Conservation (phyloP, 2,113 vertebrate genomes). For the Cololabis saira region DNA sequence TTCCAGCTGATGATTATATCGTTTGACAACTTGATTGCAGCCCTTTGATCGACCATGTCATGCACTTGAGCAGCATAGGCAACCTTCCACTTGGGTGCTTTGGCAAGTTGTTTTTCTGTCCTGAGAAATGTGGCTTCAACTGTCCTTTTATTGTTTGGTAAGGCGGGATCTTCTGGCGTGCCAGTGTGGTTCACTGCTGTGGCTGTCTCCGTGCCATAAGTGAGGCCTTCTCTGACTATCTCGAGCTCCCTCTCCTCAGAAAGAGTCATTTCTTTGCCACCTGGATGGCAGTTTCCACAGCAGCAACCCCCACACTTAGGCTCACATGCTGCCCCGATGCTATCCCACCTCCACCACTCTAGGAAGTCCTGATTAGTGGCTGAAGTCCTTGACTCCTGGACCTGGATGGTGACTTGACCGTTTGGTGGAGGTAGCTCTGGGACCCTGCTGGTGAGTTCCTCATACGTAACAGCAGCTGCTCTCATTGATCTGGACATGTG, state of each 20-base stretch:
- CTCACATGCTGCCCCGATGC: neutral
- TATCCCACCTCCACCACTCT: neutral
- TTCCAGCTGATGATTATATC: no score
- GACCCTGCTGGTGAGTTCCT: no score
- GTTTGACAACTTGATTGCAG: no score
- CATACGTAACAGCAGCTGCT: no score
- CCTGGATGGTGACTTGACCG: no score
- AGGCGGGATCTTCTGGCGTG: no score
- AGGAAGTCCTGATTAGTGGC: neutral
- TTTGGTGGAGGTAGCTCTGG: no score
- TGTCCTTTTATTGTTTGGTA: no score
- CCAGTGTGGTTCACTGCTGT: slow-evolving; percentile 24
- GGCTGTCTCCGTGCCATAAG: neutral
- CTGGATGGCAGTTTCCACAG: slow-evolving; percentile 18
- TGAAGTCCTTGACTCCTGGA: neutral
- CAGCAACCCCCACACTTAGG: neutral
- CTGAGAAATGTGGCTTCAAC: no score
- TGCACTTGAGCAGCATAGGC: neutral
- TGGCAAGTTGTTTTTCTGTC: no score
- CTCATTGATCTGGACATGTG: no score
- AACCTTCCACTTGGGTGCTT: no score
- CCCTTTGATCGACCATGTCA: neutral
- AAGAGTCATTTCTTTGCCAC: slow-evolving; percentile 16
- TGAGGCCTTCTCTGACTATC: slow-evolving; percentile 7
- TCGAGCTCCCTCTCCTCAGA: slow-evolving; percentile 38